Conservation (phyloP, 2,113 vertebrate genomes). For the Lethenteron camtschaticum region DNA sequence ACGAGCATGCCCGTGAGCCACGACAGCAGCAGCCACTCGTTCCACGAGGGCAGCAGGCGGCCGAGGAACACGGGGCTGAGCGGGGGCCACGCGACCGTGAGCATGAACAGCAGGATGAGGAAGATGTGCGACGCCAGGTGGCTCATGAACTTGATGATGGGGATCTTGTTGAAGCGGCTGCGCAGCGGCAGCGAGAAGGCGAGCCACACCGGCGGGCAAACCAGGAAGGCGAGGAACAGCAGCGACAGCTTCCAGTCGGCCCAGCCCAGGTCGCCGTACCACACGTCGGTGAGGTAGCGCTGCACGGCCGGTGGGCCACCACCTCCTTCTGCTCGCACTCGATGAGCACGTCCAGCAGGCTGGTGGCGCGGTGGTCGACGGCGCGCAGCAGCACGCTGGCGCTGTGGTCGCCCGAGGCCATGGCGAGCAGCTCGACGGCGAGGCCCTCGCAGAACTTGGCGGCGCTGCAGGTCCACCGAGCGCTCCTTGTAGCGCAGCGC, state of each 20-base stretch:
- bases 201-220: constrained; percentile 19
- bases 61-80: constrained; percentile 16
- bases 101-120: constrained; percentile 19
- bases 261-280: constrained; percentile 19
- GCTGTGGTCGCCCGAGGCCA: constrained; percentile 16
- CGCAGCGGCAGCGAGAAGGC: constrained; percentile 19
- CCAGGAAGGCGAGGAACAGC: constrained; percentile 18
- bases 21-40: constrained; percentile 19
- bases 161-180: constrained; percentile 19
- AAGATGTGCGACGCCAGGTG: constrained; percentile 23
- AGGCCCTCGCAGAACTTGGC: constrained; percentile 18
- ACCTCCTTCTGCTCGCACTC: constrained; percentile 20
- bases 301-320: constrained; percentile 20
- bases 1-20: constrained; percentile 21
- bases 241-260: constrained; percentile 19
- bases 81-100: constrained; percentile 19
- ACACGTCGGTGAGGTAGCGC: constrained; percentile 21
- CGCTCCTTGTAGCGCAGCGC: constrained; percentile 20
- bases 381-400: constrained; percentile 15
- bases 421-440: constrained; percentile 19
- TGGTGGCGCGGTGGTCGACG: constrained; percentile 15
- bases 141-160: constrained; percentile 24
- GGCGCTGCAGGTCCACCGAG: constrained; percentile 17
- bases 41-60: constrained; percentile 16
- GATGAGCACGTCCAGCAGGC: constrained; percentile 19